These are phyloP conservation scores for Cantharis rufa DNA, from an alignment of 2,888 invertebrate species.

Conservation along the genomic window DNA sequence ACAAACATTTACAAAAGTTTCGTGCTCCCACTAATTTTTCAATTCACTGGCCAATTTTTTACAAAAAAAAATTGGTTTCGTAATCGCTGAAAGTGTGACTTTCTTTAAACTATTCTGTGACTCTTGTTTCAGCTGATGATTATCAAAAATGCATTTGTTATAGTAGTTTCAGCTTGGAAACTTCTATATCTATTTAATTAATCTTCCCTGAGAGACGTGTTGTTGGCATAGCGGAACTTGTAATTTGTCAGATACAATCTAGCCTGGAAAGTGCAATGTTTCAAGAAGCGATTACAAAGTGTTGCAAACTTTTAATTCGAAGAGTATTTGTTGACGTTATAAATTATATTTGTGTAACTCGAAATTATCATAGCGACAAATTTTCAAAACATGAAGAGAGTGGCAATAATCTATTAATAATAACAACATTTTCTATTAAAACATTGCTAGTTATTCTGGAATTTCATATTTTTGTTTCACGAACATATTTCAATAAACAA, in stretches of 20 bases:
- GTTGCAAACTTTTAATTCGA: background rate
- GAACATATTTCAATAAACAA: background rate
- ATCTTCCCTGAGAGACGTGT: constrained; percentile 28
- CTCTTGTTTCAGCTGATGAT: constrained; percentile 11
- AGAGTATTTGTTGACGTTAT: constrained; percentile 1
- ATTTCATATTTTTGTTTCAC: background rate
- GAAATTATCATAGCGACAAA: background rate
- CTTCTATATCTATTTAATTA: constrained; percentile 28
- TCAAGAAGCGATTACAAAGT: constrained; percentile 16
- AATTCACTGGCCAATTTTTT: background rate
- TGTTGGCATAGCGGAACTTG: constrained; percentile 30
- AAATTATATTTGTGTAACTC: background rate
- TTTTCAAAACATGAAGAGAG: background rate
- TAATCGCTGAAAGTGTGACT: background rate
- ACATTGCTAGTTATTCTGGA: background rate
- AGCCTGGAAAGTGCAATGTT: constrained; percentile 28
- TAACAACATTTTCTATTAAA: too few relatives aligned
- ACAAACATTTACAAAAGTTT: background rate
- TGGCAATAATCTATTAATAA: too few relatives aligned
- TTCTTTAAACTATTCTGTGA: background rate
- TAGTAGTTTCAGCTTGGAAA: constrained; percentile 22
- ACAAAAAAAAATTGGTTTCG: background rate
- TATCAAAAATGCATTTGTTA: constrained; percentile 27
- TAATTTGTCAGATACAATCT: constrained; percentile 31
- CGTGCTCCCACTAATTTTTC: background rate